Evolutionary conservation across 2,797 vertebrate species (phyloP).

Genomic region (Syndactyla subalaris): DNA sequence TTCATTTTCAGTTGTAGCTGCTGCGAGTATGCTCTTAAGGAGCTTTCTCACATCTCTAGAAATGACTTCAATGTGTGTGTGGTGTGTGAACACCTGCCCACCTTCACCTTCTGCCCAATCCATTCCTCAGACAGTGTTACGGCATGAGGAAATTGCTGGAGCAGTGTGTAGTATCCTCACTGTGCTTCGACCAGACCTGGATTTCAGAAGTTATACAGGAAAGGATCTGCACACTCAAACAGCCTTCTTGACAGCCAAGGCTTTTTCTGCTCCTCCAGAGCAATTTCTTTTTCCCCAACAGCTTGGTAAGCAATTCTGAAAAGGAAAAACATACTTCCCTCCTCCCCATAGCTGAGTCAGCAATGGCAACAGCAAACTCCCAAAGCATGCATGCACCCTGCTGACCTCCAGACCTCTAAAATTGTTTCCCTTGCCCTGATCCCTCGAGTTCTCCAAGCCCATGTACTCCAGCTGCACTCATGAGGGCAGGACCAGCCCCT

Average conservation of each 20-base stretch:
- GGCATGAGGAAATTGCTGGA: neutral
- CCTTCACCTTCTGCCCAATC: neutral
- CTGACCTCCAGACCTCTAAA: neutral
- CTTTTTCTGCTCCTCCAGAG: neutral
- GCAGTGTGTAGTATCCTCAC: neutral
- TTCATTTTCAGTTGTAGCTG: neutral
- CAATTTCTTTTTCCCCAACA: neutral
- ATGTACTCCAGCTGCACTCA: accelerated
- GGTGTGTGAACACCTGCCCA: neutral
- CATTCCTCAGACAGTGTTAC: neutral
- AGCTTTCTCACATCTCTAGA: neutral
- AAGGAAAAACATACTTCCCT: neutral
- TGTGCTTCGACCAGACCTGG: neutral
- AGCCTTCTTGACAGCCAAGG: neutral
- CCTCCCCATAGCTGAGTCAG: neutral
- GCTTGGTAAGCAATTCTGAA: conserved; percentile 17
- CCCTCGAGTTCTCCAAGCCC: neutral
- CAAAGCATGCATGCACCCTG: neutral
- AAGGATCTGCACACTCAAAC: neutral
- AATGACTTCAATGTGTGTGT: neutral
- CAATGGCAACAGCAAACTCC: neutral
- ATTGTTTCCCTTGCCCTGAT: neutral
- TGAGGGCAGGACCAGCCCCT: neutral
- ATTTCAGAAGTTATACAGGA: neutral
- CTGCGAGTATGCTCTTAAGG: neutral